Evolutionary conservation across 2,113 vertebrate species (phyloP).

Genomic region (Epinephelus cyanopodus): DNA sequence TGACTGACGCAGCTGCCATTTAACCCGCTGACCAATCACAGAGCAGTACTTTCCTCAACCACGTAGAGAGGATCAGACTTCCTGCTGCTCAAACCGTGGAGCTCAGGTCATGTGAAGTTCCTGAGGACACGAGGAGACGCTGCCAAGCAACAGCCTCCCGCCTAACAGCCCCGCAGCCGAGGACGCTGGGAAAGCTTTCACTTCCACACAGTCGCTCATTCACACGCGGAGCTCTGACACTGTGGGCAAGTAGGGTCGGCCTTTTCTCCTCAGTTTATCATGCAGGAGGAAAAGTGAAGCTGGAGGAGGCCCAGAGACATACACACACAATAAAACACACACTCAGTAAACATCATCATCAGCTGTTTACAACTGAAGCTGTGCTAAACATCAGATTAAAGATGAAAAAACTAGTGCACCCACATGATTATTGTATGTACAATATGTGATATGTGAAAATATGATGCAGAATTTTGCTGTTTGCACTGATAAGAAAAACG

Average conservation of each 20-base stretch:
- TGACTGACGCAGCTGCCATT: not conserved
- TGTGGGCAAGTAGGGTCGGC: not conserved
- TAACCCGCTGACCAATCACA: slow-evolving; percentile 13
- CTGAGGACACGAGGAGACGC: not conserved
- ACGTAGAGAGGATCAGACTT: not conserved
- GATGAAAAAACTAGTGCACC: too few relatives aligned
- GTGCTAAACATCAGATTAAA: too few relatives aligned
- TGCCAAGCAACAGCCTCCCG: slow-evolving; percentile 62
- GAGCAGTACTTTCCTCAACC: not conserved
- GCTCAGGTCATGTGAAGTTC: not conserved
- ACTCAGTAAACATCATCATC: not conserved
- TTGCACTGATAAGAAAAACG: too few relatives aligned
- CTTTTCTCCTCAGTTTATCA: not conserved
- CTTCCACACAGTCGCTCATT: slow-evolving; percentile 32
- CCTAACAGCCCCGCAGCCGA: slow-evolving; percentile 21
- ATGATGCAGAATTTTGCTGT: too few relatives aligned
- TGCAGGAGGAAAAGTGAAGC: slow-evolving; percentile 11
- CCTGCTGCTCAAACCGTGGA: too few relatives aligned
- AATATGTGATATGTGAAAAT: too few relatives aligned
- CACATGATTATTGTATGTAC: too few relatives aligned
- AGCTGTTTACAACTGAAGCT: too few relatives aligned
- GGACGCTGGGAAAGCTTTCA: slow-evolving; percentile 63
- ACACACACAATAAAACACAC: not conserved
- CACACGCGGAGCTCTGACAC: not conserved
- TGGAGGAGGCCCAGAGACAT: slow-evolving; percentile 9